Evolutionary conservation across 2,797 vertebrate genomes (phyloP).

Genomic region (Microchirus variegatus): DNA sequence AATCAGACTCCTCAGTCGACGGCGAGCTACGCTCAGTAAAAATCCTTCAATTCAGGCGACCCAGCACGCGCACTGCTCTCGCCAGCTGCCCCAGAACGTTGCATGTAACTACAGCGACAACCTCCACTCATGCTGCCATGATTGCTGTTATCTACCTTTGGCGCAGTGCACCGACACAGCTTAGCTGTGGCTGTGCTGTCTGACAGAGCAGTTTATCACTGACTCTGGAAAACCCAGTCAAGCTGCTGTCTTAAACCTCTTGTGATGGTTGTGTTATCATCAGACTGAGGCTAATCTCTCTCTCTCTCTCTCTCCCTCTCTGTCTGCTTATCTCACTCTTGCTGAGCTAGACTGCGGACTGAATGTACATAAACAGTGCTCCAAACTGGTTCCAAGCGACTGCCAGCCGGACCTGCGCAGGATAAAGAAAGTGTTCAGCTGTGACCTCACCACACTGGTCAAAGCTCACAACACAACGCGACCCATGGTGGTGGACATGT

Average conservation of each 20-base stretch:
- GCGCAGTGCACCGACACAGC: conserved; percentile 31
- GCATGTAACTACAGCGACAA: conserved; percentile 36
- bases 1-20: conserved; percentile 11
- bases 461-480: conserved; percentile 94
- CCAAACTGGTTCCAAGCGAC: conserved; percentile 96
- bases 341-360: conserved; percentile 89
- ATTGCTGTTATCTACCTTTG: conserved; percentile 51
- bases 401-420: conserved; percentile 97
- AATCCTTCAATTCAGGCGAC: conserved; percentile 30
- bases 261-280: conserved; percentile 53
- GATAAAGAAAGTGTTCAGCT: conserved; percentile 97
- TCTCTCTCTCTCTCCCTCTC: conserved; percentile 16
- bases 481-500: conserved; percentile 98
- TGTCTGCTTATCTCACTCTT: conserved; percentile 4
- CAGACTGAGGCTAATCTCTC: conserved; percentile 45
- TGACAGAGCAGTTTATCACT: conserved; percentile 56
- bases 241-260: conserved; percentile 45
- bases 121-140: conserved; percentile 25
- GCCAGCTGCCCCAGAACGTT: conserved; percentile 44
- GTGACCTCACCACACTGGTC: conserved; percentile 96
- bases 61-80: conserved; percentile 12
- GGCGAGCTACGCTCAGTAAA: conserved; percentile 8
- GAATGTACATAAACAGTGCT: conserved; percentile 99
- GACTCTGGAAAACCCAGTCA: conserved; percentile 53
- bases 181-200: conserved; percentile 50